Percentiles rank a stretch among this genome's conserved stretches.
Conservation (phyloP, 1,140 invertebrate genomes). For the Panulirus ornatus region DNA sequence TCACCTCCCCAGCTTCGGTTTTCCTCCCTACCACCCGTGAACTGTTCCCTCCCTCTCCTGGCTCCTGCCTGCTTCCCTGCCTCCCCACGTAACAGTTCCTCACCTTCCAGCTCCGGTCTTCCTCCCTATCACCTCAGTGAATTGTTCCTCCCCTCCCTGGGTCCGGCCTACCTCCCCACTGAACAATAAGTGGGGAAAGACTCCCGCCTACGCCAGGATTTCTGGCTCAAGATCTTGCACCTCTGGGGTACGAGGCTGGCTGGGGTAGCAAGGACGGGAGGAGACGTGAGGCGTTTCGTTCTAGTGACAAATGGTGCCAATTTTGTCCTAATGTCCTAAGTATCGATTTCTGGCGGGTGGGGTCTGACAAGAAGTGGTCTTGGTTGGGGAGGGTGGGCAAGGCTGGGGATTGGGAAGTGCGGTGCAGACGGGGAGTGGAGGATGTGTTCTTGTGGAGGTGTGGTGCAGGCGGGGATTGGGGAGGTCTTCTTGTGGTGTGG, state of each 20-base stretch:
- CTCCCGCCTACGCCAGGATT: neutral
- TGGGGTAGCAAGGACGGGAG: neutral
- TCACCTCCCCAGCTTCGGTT: neutral
- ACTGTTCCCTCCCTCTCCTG: neutral
- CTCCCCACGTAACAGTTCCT: too few relatives aligned
- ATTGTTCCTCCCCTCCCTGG: too few relatives aligned
- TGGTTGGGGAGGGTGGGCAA: neutral
- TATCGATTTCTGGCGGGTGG: conserved; percentile 54
- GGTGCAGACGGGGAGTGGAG: neutral
- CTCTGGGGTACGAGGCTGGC: neutral
- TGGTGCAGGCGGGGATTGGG: neutral
- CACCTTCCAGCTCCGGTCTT: neutral
- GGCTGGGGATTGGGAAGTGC: neutral
- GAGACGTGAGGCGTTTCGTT: conserved; percentile 16
- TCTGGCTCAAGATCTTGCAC: neutral
- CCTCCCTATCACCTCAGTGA: too few relatives aligned
- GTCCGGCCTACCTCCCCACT: too few relatives aligned
- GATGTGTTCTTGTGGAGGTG: neutral
- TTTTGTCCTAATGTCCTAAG: conserved; percentile 63
- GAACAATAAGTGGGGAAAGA: too few relatives aligned
- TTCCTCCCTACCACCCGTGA: neutral
- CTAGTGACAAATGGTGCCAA: conserved; percentile 72
- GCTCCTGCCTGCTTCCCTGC: neutral
- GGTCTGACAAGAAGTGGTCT: conserved; percentile 54
- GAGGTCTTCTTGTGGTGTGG: neutral